A percentile compares a stretch with the other conserved stretches of the same genome.
Conservation (phyloP, 1,140 invertebrate genomes). For the Eriosoma lanigerum region DNA sequence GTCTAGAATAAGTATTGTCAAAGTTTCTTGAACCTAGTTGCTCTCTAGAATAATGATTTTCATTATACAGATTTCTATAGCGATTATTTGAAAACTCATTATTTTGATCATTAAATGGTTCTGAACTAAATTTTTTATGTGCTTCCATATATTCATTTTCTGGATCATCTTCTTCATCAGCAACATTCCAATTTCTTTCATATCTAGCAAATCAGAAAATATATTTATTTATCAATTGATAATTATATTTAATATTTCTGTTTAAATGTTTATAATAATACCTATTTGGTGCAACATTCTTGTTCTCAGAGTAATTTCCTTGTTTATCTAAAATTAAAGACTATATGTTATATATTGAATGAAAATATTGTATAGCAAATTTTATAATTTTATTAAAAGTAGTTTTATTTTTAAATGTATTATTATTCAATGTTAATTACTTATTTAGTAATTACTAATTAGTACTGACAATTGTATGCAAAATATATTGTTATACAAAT, state of each 20-base stretch:
- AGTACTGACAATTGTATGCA: no score
- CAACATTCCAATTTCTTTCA: slow-evolving; percentile 39
- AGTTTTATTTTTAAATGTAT: no score
- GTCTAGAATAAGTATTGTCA: slow-evolving; percentile 5
- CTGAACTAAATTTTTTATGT: slow-evolving; percentile 44
- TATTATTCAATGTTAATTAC: no score
- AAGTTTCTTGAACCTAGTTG: background rate
- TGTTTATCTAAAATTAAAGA: slow-evolving; percentile 35
- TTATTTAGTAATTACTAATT: no score
- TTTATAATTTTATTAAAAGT: no score
- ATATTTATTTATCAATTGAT: background rate
- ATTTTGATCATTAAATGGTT: slow-evolving; percentile 19
- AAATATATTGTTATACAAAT: no score
- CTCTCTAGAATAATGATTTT: slow-evolving; percentile 33
- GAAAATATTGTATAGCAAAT: no score
- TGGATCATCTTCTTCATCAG: slow-evolving; percentile 37
- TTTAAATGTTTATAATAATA: slow-evolving; percentile 2
- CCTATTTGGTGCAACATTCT: slow-evolving; percentile 14
- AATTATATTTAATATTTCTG: background rate
- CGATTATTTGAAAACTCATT: slow-evolving; percentile 22
- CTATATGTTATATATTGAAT: no score
- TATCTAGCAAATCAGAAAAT: slow-evolving; percentile 2
- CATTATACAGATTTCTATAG: slow-evolving; percentile 7
- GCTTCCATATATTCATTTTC: slow-evolving; percentile 49
- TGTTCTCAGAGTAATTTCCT: background rate